Evolutionary conservation across 2,113 vertebrate species (phyloP).

Genomic region (Pelmatolapia mariae): DNA sequence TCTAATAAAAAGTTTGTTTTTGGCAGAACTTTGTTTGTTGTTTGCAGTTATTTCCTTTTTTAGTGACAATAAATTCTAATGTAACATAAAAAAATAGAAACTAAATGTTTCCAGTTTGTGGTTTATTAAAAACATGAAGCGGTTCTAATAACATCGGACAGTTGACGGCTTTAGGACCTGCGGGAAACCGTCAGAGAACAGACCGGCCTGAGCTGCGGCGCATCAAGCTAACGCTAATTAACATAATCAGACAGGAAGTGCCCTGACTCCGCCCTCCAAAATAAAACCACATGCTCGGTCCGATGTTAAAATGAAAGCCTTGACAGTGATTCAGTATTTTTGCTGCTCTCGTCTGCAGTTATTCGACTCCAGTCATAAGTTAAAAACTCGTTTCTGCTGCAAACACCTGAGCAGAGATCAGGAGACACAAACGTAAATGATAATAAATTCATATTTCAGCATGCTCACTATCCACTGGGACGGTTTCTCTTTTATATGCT

Average conservation of each 20-base stretch:
- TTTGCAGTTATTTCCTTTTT: not conserved
- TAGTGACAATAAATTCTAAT: not conserved
- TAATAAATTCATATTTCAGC: not conserved
- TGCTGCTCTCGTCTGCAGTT: not conserved
- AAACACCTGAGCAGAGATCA: not conserved
- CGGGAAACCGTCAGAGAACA: not conserved
- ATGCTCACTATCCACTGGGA: not conserved
- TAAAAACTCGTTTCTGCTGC: not conserved
- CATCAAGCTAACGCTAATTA: not conserved
- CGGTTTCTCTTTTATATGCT: not conserved
- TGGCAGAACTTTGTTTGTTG: not conserved
- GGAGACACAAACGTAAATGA: not conserved
- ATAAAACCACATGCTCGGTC: not conserved
- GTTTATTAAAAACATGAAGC: not conserved
- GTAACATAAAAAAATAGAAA: not conserved
- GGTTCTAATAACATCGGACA: rapidly evolving
- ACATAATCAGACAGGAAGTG: not conserved
- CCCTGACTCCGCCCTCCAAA: not conserved
- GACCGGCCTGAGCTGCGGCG: not conserved
- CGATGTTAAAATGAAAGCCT: not conserved
- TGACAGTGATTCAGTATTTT: not conserved
- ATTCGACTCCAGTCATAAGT: not conserved
- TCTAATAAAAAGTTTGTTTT: not conserved
- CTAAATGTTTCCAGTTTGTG: not conserved
- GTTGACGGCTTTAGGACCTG: not conserved